Evolutionary conservation across 2,888 invertebrate species (phyloP), one percentile per base, ranked within the genome.

Genomic region (Melangyna quadrimaculata): DNA sequence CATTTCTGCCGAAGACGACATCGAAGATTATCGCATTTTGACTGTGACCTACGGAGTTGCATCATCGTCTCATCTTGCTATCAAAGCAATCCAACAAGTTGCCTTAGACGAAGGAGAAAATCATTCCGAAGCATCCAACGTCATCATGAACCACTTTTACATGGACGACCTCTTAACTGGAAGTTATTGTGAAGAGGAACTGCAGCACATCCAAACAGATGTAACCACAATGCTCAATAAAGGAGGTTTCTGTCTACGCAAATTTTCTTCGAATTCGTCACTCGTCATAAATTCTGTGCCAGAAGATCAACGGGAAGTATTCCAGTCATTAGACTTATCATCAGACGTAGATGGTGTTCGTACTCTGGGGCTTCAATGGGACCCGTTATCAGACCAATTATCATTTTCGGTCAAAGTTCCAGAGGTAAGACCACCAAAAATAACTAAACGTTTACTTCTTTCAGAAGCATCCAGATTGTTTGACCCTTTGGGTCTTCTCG

Each of bases 391-490:
- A n/a, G n/a, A n/a, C n/a, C n/a, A n/a, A n/a, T n/a, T n/a, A n/a
- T n/a, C n/a, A n/a, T n/a, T n/a, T n/a, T n/a, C n/a, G n/a, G n/a
- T n/a, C n/a, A n/a, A n/a, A n/a, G n/a, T n/a, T n/a, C n/a, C n/a
- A n/a, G n/a, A n/a, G n/a, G n/a, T n/a, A n/a, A n/a, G n/a, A n/a
- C n/a, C n/a, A n/a, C n/a, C n/a, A n/a, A n/a, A n/a, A n/a, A n/a
- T 65, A 45, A 65, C 65, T 6, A 65, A 65, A 29, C 19, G 65
- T 4, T 43, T 24, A 65, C 65, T 45, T 29, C 63, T 65, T 65
- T 17, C 63, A 65, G 63, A 65, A 10, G 61, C 19, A 4, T 40
- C 43, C 6, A 65, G 14, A 45, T 7, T 65, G n/a, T 65, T 65
- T 14, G 67, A 32, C 32, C 67, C 48, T 5, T 17, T 67, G 19